Evolutionary conservation across 1,140 invertebrate species (phyloP), one percentile per base, ranked within the genome.

Genomic region (Elymnias hypermnestra): DNA sequence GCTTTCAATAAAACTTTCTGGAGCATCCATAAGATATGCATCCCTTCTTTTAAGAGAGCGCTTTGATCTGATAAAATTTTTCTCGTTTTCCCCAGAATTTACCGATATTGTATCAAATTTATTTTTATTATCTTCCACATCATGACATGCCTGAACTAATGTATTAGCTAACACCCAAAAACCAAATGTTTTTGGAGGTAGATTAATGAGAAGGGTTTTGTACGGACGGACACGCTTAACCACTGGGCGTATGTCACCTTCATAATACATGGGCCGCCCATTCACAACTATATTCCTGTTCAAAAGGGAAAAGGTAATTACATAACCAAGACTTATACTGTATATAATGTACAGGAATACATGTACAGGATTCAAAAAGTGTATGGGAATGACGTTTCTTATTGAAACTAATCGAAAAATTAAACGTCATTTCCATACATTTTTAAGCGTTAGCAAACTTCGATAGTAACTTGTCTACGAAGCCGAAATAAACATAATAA

Each of bases 151-250:
- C 41, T 81, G 55, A 1, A 90, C 77, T 64, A 88, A 83, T 1
- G 88, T 69, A 40, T 84, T 85, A 1, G 89, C 86, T 5, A 90
- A 43, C 2, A 90, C 86, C 89, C 89, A 90, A 55, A 90, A 90
- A 0, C 89, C 89, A 28, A 90, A 88, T 1, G 83, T 81, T 40
- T 86, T 87, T 0, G 89, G 74, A 8, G 88, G 87, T 2, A 90
- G 42, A 18, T 81, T 83, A 4, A 90, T 44, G 14, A 82, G 57
- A 0, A 89, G 40, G 0, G 78, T 84, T 43, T 87, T 81, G 25
- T 75, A 82, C 15, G 77, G 79, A 25, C 82, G 57, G 8, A 83
- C 64, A 2, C 56, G 69, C 45, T 78, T 74, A 0, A 89, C 72
- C 0, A 69, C 51, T 5, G 89, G 89, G 10, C 82, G 61, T 1